These are phyloP conservation scores for Sebastiscus tertius DNA, from an alignment of 2,797 vertebrate species.

Conservation along the genomic window DNA sequence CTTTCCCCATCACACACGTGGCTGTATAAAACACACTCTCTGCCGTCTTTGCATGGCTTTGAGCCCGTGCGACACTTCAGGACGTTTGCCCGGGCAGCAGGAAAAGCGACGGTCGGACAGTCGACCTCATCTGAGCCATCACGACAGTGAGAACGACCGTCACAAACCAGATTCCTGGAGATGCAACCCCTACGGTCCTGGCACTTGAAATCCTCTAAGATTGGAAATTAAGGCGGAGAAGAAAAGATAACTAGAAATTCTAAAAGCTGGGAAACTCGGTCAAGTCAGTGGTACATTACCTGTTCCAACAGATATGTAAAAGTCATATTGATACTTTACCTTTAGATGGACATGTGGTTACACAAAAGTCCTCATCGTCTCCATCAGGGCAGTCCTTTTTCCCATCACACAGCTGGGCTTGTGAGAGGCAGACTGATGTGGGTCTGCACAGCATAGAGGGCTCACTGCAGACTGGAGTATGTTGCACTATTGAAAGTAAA, in stretches of 20 bases:
- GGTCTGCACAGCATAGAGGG: slow-evolving; percentile 78
- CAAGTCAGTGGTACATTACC: too few relatives aligned
- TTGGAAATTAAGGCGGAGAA: neutral
- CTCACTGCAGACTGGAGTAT: slow-evolving; percentile 63
- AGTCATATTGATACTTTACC: slow-evolving; percentile 67
- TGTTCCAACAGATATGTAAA: neutral
- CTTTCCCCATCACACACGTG: slow-evolving; percentile 87
- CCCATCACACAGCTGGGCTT: slow-evolving; percentile 84
- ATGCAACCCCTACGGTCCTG: slow-evolving; percentile 63
- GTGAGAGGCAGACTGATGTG: slow-evolving; percentile 78
- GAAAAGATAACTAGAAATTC: neutral
- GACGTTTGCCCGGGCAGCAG: neutral
- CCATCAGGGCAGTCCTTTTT: slow-evolving; percentile 86
- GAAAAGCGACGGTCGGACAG: slow-evolving; percentile 42
- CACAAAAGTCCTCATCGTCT: slow-evolving; percentile 85
- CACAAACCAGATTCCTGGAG: slow-evolving; percentile 58
- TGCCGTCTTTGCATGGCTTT: slow-evolving; percentile 78
- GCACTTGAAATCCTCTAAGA: slow-evolving; percentile 69
- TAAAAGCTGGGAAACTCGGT: neutral
- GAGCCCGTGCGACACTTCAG: slow-evolving; percentile 72
- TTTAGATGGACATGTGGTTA: slow-evolving; percentile 75
- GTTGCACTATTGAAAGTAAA: slow-evolving; percentile 24
- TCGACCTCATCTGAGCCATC: slow-evolving; percentile 77
- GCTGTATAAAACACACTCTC: slow-evolving; percentile 78
- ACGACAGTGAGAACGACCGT: slow-evolving; percentile 68